Evolutionary conservation across 2,113 vertebrate genomes (phyloP).

Genomic region (Mormoops blainvillei): DNA sequence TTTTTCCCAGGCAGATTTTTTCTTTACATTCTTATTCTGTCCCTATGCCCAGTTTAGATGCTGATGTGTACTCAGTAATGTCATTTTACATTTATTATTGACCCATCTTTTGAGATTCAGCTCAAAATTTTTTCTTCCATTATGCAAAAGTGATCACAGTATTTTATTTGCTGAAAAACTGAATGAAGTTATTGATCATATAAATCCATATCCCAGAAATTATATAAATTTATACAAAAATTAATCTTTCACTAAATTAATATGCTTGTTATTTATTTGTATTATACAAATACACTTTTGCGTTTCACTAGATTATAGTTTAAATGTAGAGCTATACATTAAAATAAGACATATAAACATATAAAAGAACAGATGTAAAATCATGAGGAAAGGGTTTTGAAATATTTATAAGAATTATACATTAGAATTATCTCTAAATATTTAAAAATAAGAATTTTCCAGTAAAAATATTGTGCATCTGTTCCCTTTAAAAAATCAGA

Average conservation of each 20-base stretch:
- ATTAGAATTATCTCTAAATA: not conserved
- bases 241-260: not conserved
- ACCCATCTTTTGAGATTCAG: not conserved
- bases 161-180: not conserved
- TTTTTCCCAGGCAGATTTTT: not conserved
- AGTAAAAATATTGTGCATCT: not conserved
- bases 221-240: not conserved
- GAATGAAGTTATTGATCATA: not conserved
- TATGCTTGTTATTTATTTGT: not conserved
- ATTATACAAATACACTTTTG: not conserved
- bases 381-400: not conserved
- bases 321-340: not conserved
- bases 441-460: not conserved
- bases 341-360: not conserved
- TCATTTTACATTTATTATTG: not conserved
- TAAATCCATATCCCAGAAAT: too few relatives aligned
- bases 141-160: not conserved
- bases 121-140: not conserved
- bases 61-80: accelerated
- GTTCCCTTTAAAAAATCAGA: not conserved
- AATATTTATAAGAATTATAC: not conserved
- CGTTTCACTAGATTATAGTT: not conserved
- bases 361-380: not conserved
- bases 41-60: not conserved
- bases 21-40: not conserved